Percentiles rank a stretch among this genome's conserved stretches.
phyloP scores from a whole-genome alignment of 2,797 vertebrate genomes.

The Macropus fuliginosus region DNA sequence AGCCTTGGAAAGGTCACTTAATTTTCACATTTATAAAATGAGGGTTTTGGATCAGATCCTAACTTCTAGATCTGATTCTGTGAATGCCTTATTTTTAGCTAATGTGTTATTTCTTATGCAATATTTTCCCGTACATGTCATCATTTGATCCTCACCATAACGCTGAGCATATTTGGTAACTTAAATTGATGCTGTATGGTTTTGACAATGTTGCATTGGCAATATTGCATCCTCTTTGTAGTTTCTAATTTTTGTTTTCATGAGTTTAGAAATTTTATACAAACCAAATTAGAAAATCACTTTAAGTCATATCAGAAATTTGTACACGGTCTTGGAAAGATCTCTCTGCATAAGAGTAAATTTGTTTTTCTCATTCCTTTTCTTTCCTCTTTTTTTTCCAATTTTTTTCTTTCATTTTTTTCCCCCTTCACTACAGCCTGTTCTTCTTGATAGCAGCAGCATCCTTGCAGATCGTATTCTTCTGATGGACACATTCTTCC shows the following conservation, averaged over 20 bases:
- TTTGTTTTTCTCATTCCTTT: slow-evolving; percentile 32
- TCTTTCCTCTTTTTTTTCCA: not conserved
- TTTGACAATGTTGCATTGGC: not conserved
- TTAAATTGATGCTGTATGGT: not conserved
- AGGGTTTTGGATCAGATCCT: not conserved
- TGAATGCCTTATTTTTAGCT: not conserved
- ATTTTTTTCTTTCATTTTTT: slow-evolving; percentile 22
- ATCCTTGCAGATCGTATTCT: slow-evolving; percentile 98
- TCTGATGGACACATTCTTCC: slow-evolving; percentile 99
- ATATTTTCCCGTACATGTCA: not conserved
- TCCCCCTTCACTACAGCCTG: slow-evolving; percentile 87
- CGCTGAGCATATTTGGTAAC: not conserved
- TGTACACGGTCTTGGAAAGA: not conserved
- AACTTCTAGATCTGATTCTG: not conserved
- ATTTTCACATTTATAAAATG: not conserved
- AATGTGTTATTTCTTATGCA: not conserved
- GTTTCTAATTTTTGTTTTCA: slow-evolving; percentile 21
- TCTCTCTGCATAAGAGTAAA: not conserved
- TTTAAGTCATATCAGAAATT: not conserved
- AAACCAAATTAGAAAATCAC: slow-evolving; percentile 34
- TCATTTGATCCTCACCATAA: not conserved
- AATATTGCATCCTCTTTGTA: not conserved
- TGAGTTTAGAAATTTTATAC: slow-evolving; percentile 39
- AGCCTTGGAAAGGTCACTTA: not conserved
- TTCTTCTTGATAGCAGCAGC: slow-evolving; percentile 97